phyloP scores from a whole-genome alignment of 2,797 vertebrate species.

The Acrossocheilus fasciatus region DNA sequence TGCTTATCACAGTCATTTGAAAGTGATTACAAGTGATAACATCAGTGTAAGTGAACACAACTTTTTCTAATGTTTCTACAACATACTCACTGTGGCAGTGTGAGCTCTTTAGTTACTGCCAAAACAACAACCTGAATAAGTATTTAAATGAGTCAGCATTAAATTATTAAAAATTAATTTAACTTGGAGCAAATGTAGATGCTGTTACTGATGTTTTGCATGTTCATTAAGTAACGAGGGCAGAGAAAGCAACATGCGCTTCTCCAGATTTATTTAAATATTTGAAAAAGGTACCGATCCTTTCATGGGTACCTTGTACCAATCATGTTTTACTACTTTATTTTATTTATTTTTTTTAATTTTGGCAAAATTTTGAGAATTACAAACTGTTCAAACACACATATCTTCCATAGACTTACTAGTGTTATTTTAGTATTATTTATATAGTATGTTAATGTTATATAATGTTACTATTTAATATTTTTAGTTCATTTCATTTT shows the following conservation, averaged over 20 bases:
- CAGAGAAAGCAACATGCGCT: background rate
- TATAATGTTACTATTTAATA: background rate
- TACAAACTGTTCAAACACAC: background rate
- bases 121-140: constrained; percentile 6
- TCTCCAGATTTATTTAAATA: background rate
- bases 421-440: background rate
- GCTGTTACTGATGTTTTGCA: background rate
- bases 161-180: background rate
- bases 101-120: background rate
- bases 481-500: too few species aligned
- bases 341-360: too few species aligned
- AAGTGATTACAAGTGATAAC: background rate
- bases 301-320: background rate
- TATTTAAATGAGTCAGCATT: background rate
- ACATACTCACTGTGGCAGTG: background rate
- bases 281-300: background rate
- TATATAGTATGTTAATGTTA: background rate
- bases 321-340: background rate
- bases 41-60: background rate
- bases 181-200: background rate
- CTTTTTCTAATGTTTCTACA: background rate
- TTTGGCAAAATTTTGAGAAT: background rate
- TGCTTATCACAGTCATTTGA: background rate
- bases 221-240: background rate
- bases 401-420: background rate